phyloP scores from a whole-genome alignment of 2,797 vertebrate genomes.

The Phoxinus dragarum region DNA sequence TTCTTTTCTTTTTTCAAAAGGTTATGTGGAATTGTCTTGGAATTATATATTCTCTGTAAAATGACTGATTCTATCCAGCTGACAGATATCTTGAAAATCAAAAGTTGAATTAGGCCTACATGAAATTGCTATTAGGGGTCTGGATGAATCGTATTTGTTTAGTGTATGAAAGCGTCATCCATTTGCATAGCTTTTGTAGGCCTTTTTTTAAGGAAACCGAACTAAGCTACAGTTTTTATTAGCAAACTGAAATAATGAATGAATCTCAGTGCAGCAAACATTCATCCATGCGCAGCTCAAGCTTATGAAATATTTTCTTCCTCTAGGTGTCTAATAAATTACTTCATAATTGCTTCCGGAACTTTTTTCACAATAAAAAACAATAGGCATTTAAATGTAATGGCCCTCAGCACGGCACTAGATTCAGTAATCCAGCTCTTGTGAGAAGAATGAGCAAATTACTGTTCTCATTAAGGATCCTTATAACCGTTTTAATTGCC shows the following conservation, averaged over 20 bases:
- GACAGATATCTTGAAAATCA: slow-evolving; percentile 11
- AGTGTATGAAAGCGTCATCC: slow-evolving; percentile 53
- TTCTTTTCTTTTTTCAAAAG: background rate
- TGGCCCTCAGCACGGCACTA: background rate
- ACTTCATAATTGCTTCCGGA: background rate
- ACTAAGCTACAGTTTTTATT: slow-evolving; percentile 35
- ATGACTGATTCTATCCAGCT: slow-evolving; percentile 7
- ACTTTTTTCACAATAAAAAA: slow-evolving; percentile 11
- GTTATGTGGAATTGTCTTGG: background rate
- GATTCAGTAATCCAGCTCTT: background rate
- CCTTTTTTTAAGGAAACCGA: slow-evolving; percentile 58
- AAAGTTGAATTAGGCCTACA: slow-evolving; percentile 15
- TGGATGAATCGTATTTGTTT: slow-evolving; percentile 60
- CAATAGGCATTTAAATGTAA: slow-evolving; percentile 32
- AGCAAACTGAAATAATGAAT: background rate
- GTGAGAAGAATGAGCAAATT: slow-evolving; percentile 6
- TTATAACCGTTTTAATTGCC: slow-evolving; percentile 8
- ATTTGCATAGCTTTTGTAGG: slow-evolving; percentile 55
- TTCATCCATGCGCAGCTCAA: background rate
- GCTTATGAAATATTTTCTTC: background rate
- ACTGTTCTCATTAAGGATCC: slow-evolving; percentile 18
- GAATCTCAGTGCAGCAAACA: background rate
- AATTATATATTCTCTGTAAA: slow-evolving; percentile 20
- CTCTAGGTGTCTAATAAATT: slow-evolving; percentile 1
- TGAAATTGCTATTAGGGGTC: slow-evolving; percentile 55